A percentile compares a stretch with the other conserved stretches of the same genome.
Conservation (phyloP, 1,140 invertebrate genomes). For the Cecropterus lyciades region DNA sequence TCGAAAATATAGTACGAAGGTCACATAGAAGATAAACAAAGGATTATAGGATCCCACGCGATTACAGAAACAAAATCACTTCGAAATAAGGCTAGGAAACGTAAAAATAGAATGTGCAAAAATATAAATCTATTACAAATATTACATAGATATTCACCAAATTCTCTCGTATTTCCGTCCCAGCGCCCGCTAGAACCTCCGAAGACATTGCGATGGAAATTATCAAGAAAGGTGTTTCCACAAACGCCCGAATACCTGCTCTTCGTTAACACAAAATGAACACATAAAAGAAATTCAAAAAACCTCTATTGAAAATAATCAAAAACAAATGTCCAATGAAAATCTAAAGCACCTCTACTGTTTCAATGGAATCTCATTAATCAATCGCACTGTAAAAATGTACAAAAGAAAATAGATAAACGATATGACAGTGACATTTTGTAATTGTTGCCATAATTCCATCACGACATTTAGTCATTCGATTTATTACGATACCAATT, state of each 20-base stretch:
- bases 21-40: conserved; percentile 36
- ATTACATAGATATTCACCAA: conserved; percentile 61
- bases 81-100: not conserved
- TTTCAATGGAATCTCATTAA: not conserved
- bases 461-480: no score
- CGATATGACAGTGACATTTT: no score
- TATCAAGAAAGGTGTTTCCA: conserved; percentile 4
- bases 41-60: conserved; percentile 5
- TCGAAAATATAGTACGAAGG: conserved; percentile 37
- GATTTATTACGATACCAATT: no score
- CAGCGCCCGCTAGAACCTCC: conserved; percentile 55
- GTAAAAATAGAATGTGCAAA: no score
- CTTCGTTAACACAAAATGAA: conserved; percentile 1
- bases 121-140: conserved; percentile 15
- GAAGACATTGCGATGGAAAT: conserved; percentile 60
- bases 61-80: not conserved
- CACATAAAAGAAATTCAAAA: conserved; percentile 2
- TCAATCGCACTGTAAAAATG: not conserved
- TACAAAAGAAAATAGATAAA: conserved; percentile 1
- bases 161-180: conserved; percentile 69
- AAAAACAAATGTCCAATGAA: not conserved
- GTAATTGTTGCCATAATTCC: no score
- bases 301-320: not conserved
- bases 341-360: not conserved
- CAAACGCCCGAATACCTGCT: conserved; percentile 1